Base-by-base conservation (phyloP, 2,797 vertebrate genomes). In the Furcifer pardalis region DNA sequence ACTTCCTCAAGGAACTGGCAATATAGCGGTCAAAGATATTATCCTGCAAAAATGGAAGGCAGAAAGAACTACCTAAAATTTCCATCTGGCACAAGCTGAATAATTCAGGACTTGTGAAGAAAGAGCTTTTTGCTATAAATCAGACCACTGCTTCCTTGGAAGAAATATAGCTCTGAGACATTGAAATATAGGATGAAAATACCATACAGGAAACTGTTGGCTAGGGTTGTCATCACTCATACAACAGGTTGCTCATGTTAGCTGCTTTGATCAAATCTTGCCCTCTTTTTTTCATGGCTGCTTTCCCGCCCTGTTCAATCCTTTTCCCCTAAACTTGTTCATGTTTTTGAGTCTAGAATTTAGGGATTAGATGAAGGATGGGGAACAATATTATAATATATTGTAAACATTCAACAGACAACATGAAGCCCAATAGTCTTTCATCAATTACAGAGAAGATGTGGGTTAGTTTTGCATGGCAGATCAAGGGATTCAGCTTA, bases 81-180 rank as follows among this genome's bases (percentile, higher is more conserved):
- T 42, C 5, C 72, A 74, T 71, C 63, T 63, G 74, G 84, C 12
- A 63, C 69, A 63, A 63, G 59, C 12, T 81, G 65, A 82, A 75
- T 76, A 0, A 68, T 52, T 32, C 25, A 63, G 69, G 4, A 65
- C 49, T 32, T 87, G 52, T 27, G 84, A 60, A 77, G 82, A 85
- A 72, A 80, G 76, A 68, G 1, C 35, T 63, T 77, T 79, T 83
- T 49, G 84, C 78, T 85, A 46, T 75, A 75, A 87, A 82, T 78
- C 77, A 81, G 62, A 86, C 37, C 30, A 37, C 49, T 0, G 1
- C 19, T 75, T 46, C 30, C 40, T 84, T n/a, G 71, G 0, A 69
- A 63, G 10, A 75, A 42, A 77, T 77, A 71, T 0, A 1, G 32
- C 4, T 15, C 12, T 8, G 73, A 63, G 21, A 84, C 63, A 7